phyloP scores from a whole-genome alignment of 2,113 vertebrate species.

The Bostrychus sinensis region DNA sequence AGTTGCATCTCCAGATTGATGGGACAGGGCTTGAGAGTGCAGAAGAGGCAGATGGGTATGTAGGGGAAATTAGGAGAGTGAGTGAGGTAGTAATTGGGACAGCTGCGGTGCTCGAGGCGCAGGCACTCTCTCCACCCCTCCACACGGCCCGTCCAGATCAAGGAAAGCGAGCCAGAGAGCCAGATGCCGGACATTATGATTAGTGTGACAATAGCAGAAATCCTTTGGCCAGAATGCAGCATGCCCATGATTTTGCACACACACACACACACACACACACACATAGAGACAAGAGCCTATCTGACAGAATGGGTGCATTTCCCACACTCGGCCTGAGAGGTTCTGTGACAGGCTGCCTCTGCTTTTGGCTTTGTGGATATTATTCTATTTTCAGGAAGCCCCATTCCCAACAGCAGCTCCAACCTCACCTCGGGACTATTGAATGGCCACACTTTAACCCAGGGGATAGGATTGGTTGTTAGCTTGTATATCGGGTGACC shows the following conservation, averaged over 20 bases:
- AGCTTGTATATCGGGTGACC: slow-evolving; percentile 23
- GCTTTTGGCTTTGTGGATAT: slow-evolving; percentile 27
- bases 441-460: slow-evolving; percentile 47
- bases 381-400: slow-evolving; percentile 47
- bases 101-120: slow-evolving; percentile 67
- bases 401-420: slow-evolving; percentile 47
- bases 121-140: slow-evolving; percentile 41
- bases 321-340: slow-evolving; percentile 47
- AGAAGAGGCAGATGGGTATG: slow-evolving; percentile 54
- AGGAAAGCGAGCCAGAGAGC: slow-evolving; percentile 40
- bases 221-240: slow-evolving; percentile 30
- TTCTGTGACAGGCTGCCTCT: slow-evolving; percentile 57
- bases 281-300: slow-evolving; percentile 31
- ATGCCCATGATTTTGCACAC: too few species aligned
- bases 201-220: slow-evolving; percentile 48
- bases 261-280: slow-evolving; percentile 24
- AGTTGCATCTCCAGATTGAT: slow-evolving; percentile 24
- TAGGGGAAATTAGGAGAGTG: slow-evolving; percentile 50
- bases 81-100: slow-evolving; percentile 66
- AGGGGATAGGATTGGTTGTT: slow-evolving; percentile 38
- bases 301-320: slow-evolving; percentile 69
- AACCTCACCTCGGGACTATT: slow-evolving; percentile 19
- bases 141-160: slow-evolving; percentile 8
- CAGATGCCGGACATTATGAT: slow-evolving; percentile 70
- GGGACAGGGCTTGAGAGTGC: slow-evolving; percentile 30